A percentile compares a stretch with the other conserved stretches of the same genome.
Evolutionary conservation across 2,113 vertebrate species (phyloP).

Genomic region (Rhadina sibilatrix): DNA sequence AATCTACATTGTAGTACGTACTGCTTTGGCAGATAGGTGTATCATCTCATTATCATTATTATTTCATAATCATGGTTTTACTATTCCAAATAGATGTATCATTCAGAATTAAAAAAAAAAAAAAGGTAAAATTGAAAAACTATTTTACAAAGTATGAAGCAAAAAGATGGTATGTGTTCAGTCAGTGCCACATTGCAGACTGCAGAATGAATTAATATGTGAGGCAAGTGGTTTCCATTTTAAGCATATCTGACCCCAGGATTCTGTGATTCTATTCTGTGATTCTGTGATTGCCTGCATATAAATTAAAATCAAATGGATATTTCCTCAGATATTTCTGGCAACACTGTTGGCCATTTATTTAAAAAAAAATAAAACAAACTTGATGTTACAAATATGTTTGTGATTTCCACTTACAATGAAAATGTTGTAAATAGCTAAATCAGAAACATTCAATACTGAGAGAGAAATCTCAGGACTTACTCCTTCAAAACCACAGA

Average conservation of each 20-base stretch:
- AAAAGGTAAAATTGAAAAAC: not conserved
- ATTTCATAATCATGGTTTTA: not conserved
- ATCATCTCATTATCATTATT: not conserved
- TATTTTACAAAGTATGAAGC: not conserved
- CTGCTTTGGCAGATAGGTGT: not conserved
- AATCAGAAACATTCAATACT: not conserved
- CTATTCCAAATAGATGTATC: not conserved
- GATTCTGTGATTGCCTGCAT: slow-evolving; percentile 3
- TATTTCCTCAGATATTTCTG: slow-evolving; percentile 17
- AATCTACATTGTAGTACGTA: not conserved
- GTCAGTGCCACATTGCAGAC: not conserved
- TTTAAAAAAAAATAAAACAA: not conserved
- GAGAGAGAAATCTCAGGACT: not conserved
- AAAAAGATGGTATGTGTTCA: not conserved
- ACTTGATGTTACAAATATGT: not conserved
- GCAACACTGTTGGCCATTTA: not conserved
- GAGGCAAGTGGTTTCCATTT: not conserved
- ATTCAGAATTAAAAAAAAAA: not conserved
- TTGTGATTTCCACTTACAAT: not conserved
- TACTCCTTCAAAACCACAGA: slow-evolving; percentile 1
- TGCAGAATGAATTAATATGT: not conserved
- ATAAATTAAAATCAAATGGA: slow-evolving; percentile 13
- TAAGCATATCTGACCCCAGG: not conserved
- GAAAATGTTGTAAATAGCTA: not conserved
- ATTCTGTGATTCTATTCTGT: slow-evolving; percentile 1